Percentiles rank a stretch among this genome's conserved stretches.
Evolutionary conservation across 2,888 invertebrate genomes (phyloP).

Genomic region (Mamestra brassicae): DNA sequence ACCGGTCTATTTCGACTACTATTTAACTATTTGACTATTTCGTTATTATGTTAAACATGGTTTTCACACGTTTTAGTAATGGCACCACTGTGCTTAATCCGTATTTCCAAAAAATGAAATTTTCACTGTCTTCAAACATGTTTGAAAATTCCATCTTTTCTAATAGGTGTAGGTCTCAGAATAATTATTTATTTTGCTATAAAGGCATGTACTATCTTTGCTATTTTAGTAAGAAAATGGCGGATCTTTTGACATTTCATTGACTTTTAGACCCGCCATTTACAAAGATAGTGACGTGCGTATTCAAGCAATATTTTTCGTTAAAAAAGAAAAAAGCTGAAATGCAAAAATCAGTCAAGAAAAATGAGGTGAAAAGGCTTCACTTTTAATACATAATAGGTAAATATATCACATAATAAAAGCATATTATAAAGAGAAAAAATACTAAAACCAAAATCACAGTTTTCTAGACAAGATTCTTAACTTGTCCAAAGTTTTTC

Average conservation of each 20-base stretch:
- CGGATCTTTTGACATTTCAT: conserved; percentile 17
- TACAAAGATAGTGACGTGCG: conserved; percentile 59
- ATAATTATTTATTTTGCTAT: conserved; percentile 47
- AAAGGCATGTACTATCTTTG: conserved; percentile 51
- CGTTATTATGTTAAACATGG: conserved; percentile 73
- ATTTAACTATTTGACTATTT: conserved; percentile 88
- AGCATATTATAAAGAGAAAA: conserved; percentile 82
- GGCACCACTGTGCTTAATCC: conserved; percentile 79
- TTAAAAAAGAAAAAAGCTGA: conserved; percentile 74
- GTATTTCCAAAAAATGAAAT: conserved; percentile 60
- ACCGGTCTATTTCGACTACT: conserved; percentile 89
- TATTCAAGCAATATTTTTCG: conserved; percentile 48
- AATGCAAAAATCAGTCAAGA: conserved; percentile 83
- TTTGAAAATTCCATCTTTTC: conserved; percentile 61
- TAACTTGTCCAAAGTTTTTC: conserved; percentile 85
- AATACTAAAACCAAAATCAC: conserved; percentile 91
- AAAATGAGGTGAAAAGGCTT: conserved; percentile 75
- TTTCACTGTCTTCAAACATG: conserved; percentile 43
- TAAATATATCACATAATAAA: conserved; percentile 88
- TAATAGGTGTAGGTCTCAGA: conserved; percentile 63
- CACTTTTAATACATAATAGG: conserved; percentile 78
- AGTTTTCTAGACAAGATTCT: conserved; percentile 87
- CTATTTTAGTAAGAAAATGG: conserved; percentile 31
- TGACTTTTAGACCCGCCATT: conserved; percentile 36
- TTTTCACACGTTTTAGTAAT: conserved; percentile 75